Base-by-base conservation (phyloP, 2,888 invertebrate species). In the Andrena minutula region DNA sequence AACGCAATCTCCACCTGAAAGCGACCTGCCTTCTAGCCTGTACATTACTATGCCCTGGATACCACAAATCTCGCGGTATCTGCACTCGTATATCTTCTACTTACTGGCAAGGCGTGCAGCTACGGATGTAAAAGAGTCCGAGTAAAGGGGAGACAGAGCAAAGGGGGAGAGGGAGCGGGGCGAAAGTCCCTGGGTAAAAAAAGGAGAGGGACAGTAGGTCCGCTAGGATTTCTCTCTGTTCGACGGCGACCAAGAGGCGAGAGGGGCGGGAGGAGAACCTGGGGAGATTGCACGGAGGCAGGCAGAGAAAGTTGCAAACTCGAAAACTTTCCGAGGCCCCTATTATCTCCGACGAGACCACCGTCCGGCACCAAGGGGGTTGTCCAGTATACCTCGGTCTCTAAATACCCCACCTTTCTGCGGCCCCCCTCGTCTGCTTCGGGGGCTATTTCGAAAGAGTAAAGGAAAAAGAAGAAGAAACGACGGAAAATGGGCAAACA, bases 1-100 rank as follows among this genome's bases (percentile, higher is more conserved):
- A 95, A 95, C 95, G 95, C 95, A 95, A 96, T 96, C 95, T 95
- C 94, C 94, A 94, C 94, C 94, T 88, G 94, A 94, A 92, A 94
- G 94, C 94, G 94, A 94, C 91, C 92, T 91, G 93, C 92, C 92
- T 92, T 93, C 93, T 41, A 93, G 75, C 72, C 74, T 47, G 76
- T 63, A 61, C 49, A 51, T 7, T 61, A 64, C 26, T 70, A 58
- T 74, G 53, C 86, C 86, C 70, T 61, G 68, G 84, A 83, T 82
- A 88, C 92, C 90, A 92, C 92, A 91, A 92, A 92, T 92, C 92
- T 92, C 88, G 64, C 83, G 79, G 79, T 92, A 91, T 91, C 90
- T 88, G 83, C 79, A 73, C 71, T 85, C 89, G 88, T 90, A 90
- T 91, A 90, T 91, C 90, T 89, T 88, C 76, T 73, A 84, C 76